phyloP scores from a whole-genome alignment of 2,888 invertebrate species.

The Theretra japonica region DNA sequence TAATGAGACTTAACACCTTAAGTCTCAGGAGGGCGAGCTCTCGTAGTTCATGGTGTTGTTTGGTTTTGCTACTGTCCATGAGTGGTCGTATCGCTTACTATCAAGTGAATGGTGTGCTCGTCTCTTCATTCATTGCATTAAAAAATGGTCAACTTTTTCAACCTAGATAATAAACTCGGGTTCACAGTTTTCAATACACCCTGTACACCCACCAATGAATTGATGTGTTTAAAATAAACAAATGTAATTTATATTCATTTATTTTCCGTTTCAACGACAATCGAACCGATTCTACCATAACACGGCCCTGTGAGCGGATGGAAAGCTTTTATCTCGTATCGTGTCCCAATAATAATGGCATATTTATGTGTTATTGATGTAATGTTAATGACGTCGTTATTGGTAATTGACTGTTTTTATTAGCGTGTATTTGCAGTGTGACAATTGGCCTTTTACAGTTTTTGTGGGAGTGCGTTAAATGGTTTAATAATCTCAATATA shows the following conservation, averaged over 20 bases:
- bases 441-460: neutral
- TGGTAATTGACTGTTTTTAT: neutral
- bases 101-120: too few relatives aligned
- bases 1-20: too few relatives aligned
- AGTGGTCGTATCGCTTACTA: too few relatives aligned
- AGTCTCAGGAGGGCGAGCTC: too few relatives aligned
- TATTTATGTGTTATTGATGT: slow-evolving; percentile 23
- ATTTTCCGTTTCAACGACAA: slow-evolving; percentile 14
- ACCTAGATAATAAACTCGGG: too few relatives aligned
- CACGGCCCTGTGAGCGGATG: slow-evolving; percentile 8
- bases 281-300: slow-evolving; percentile 12
- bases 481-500: neutral
- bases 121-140: too few relatives aligned
- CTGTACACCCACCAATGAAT: neutral
- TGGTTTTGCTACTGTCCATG: too few relatives aligned
- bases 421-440: neutral
- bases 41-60: too few relatives aligned
- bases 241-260: slow-evolving; percentile 15
- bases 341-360: slow-evolving; percentile 10
- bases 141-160: too few relatives aligned
- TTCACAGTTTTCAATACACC: too few relatives aligned
- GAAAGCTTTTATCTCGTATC: slow-evolving; percentile 12
- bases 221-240: neutral
- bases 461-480: neutral
- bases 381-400: slow-evolving; percentile 5